phyloP scores from a whole-genome alignment of 2,797 vertebrate genomes.

The Poeciliopsis infans region DNA sequence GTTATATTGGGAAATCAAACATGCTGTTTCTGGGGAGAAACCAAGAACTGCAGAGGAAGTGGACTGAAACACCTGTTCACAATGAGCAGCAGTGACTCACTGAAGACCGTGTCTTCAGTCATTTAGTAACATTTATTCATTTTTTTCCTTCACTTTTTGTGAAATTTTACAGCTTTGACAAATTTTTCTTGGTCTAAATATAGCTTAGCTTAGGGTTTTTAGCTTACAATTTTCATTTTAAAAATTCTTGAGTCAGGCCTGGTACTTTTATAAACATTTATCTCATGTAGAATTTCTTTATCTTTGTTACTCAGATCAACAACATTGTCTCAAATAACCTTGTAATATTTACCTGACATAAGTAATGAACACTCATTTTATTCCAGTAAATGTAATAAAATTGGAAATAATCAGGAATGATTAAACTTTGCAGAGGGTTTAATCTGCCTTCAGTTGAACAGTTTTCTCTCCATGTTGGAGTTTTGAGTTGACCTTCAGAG shows the following conservation, averaged over 20 bases:
- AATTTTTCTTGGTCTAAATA: not conserved
- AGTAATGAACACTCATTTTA: not conserved
- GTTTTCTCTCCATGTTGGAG: not conserved
- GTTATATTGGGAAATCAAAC: not conserved
- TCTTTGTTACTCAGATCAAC: not conserved
- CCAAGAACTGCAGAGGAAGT: not conserved
- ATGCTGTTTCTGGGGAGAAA: not conserved
- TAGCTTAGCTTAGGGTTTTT: not conserved
- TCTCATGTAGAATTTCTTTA: not conserved
- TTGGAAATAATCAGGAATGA: not conserved
- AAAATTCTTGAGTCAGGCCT: not conserved
- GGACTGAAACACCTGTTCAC: not conserved
- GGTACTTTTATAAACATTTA: not conserved
- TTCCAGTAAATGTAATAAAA: not conserved
- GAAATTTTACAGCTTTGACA: not conserved
- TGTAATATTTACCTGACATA: not conserved
- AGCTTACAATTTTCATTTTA: not conserved
- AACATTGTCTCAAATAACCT: not conserved
- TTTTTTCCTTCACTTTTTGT: not conserved
- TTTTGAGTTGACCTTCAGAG: not conserved
- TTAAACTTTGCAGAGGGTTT: not conserved
- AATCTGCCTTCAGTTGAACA: not conserved
- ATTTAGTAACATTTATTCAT: not conserved
- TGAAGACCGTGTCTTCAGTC: not conserved
- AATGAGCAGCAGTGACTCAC: not conserved